phyloP scores from a whole-genome alignment of 2,888 invertebrate genomes.

The Patella pellucida region DNA sequence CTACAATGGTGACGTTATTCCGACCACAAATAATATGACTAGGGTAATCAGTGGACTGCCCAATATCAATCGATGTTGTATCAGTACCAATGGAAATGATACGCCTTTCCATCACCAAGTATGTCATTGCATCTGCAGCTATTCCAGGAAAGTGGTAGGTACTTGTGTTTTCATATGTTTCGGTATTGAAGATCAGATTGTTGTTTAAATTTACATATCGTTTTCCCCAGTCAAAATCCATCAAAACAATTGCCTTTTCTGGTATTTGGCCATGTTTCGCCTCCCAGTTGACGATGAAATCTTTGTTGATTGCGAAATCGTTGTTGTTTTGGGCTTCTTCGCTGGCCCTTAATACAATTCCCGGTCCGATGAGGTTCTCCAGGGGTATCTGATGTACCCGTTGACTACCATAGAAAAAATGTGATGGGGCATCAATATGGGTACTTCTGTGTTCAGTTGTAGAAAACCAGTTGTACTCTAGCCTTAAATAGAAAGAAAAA shows the following conservation, averaged over 20 bases:
- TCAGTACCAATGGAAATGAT: conserved; percentile 78
- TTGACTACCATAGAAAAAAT: conserved; percentile 70
- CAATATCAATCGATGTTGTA: conserved; percentile 77
- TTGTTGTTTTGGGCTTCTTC: conserved; percentile 32
- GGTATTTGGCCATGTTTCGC: conserved; percentile 65
- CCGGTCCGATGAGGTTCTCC: conserved; percentile 68
- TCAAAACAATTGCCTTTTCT: conserved; percentile 68
- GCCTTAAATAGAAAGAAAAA: conserved; percentile 17
- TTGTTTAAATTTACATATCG: conserved; percentile 44
- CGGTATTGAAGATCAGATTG: conserved; percentile 34
- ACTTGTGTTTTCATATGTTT: conserved; percentile 6
- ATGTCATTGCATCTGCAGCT: conserved; percentile 76
- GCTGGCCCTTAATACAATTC: conserved; percentile 44
- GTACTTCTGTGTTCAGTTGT: conserved; percentile 76
- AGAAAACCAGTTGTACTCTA: conserved; percentile 69
- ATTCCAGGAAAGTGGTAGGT: conserved; percentile 56
- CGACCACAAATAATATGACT: conserved; percentile 73
- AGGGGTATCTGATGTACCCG: conserved; percentile 72
- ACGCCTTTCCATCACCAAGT: conserved; percentile 73
- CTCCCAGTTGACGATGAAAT: conserved; percentile 71
- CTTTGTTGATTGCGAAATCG: conserved; percentile 49
- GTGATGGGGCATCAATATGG: conserved; percentile 77
- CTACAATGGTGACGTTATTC: conserved; percentile 74
- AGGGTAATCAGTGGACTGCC: conserved; percentile 71
- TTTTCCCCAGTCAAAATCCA: conserved; percentile 67